Base-by-base conservation (phyloP, 2,888 invertebrate species). In the Drosophila gaucha region DNA sequence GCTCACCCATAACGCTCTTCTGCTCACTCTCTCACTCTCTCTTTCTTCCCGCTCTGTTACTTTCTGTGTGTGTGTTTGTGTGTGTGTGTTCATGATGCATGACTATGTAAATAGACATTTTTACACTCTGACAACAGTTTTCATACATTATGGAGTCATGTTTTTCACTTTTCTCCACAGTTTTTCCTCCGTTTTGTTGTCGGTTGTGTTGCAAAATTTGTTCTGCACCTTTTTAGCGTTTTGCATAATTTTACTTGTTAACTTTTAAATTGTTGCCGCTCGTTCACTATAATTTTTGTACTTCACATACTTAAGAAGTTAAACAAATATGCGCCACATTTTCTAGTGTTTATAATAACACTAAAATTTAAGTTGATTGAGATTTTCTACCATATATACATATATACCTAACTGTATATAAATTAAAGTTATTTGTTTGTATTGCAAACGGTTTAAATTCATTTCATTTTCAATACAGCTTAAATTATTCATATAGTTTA, bases 211-310 rank as follows among this genome's bases (percentile, higher is more conserved):
- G 50, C 30, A 59, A 64, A 75, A 30, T 68, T 74, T 79, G 59
- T 60, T 67, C 43, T 66, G 56, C 57, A 46, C 59, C 58, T 69
- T 70, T 65, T 46, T 28, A 44, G 26, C 49, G 54, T 83, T 73
- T 74, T 78, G 79, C 82, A 84, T 86, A 84, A 86, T 84, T 80
- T 74, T 69, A 78, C 84, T 84, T 86, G 80, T 84, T 77, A 74
- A 78, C 68, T 77, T 77, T 66, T 26, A 72, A 75, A 80, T 84
- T 73, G 71, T 74, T 63, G 36, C 31, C 36, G 46, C 65, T 35
- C 66, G 47, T 43, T 44, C 30, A 18, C 35, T 8, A 28, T 51
- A 22, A 52, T 39, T 10, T 35, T 35, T 6, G 36, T 26, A 41
- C 54, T 51, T 30, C 35, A 54, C 51, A 58, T 47, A 43, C 22